Percentiles rank a stretch among this genome's conserved stretches.
phyloP scores from a whole-genome alignment of 2,113 vertebrate genomes.

The Aramus guarauna region DNA sequence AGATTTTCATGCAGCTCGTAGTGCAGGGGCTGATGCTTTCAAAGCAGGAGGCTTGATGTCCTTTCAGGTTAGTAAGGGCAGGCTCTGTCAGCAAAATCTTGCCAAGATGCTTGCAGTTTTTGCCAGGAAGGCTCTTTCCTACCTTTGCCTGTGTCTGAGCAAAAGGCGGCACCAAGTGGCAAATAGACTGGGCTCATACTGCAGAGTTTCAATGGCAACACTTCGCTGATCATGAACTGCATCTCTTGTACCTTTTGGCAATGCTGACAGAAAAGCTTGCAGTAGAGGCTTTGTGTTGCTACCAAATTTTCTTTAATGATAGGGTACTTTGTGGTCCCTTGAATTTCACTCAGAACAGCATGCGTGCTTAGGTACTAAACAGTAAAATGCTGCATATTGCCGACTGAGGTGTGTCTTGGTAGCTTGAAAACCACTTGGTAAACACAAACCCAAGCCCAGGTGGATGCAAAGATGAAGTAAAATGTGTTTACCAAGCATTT shows the following conservation, averaged over 20 bases:
- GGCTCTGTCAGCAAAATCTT: conserved; percentile 11
- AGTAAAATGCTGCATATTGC: not conserved
- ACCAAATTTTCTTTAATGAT: not conserved
- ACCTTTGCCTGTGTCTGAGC: not conserved
- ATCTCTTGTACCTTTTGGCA: not conserved
- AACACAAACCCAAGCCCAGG: not conserved
- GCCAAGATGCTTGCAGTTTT: not conserved
- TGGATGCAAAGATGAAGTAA: not conserved
- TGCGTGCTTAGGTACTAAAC: not conserved
- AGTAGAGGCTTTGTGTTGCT: not conserved
- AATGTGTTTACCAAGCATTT: not conserved
- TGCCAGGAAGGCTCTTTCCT: not conserved
- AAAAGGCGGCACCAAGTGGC: not conserved
- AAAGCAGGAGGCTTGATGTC: not conserved
- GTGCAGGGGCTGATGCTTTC: not conserved
- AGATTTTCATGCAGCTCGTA: not conserved
- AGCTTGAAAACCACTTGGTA: not conserved
- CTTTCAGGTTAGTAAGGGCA: not conserved
- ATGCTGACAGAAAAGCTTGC: not conserved
- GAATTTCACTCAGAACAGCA: not conserved
- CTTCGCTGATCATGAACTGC: not conserved
- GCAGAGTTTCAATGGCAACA: not conserved
- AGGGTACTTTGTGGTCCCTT: not conserved
- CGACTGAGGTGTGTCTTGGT: not conserved
- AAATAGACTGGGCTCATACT: not conserved